Evolutionary conservation across 2,797 vertebrate genomes (phyloP), one percentile per base, ranked within the genome.

Genomic region (Esox lucius): DNA sequence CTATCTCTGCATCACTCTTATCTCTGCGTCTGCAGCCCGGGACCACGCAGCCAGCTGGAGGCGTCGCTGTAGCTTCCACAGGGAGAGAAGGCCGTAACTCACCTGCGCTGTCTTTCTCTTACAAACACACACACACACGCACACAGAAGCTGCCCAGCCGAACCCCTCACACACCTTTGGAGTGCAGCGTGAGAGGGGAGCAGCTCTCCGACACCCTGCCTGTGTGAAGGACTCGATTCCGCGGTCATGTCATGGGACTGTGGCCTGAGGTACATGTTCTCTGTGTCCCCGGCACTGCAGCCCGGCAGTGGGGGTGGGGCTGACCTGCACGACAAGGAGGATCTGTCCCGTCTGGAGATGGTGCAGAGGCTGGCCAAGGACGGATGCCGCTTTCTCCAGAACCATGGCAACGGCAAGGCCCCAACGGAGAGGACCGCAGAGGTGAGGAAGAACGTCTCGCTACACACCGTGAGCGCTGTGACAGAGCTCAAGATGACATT

Each of bases 281-380:
- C 96, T 85, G 93, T 96, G 86, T 89, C 97, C 88, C 95, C 96
- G 84, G 94, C 91, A 75, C 89, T 97, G 83, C 97, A 98, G 94
- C 96, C 84, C 86, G 93, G 85, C 87, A 94, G 81, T 72, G 92
- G 95, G 87, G 94, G 80, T 72, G 92, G 95, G 85, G 95, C 96
- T 91, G 95, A 94, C 78, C 90, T 96, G 78, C 95, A 93, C 66
- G 95, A 95, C 82, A 95, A 94, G 90, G 96, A 98, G 89, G 96
- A 98, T 78, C 87, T 96, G 48, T 95, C 95, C 81, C 90, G 92
- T 28, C 91, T 97, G 35, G 96, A 97, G 87, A 94, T 97, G 92
- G 96, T 97, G 78, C 96, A 97, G 91, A 96, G 93, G 90, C 92
- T 98, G 89, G 92, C 96, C n/a, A 96, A 94, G 93, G 97, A 97